These are phyloP conservation scores for Pammene aurita DNA, from an alignment of 2,888 invertebrate species.

Conservation along the genomic window DNA sequence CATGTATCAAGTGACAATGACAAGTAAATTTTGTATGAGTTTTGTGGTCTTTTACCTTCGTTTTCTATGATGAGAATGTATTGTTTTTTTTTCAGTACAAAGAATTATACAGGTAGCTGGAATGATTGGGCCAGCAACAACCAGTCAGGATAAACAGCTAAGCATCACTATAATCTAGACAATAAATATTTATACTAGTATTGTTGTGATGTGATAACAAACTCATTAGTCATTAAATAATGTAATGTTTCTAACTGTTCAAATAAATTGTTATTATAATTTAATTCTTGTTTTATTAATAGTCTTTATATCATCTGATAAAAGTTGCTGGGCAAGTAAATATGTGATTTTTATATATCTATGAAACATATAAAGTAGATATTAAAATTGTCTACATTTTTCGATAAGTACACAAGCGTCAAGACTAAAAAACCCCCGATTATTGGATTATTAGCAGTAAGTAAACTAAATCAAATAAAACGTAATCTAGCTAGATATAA, in stretches of 20 bases:
- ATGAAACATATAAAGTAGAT: no score
- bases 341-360: no score
- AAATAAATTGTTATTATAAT: conserved; percentile 17
- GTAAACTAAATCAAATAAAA: no score
- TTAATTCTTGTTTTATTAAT: conserved; percentile 5
- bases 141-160: conserved; percentile 42
- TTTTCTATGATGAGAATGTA: no score
- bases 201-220: conserved; percentile 6
- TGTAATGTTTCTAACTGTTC: conserved; percentile 1
- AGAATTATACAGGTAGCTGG: conserved; percentile 84
- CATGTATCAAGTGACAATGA: no score
- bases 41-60: neutral
- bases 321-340: no score
- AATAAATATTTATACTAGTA: neutral
- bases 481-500: no score
- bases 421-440: no score
- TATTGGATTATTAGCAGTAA: no score
- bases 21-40: neutral
- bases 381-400: no score
- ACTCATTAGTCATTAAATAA: neutral
- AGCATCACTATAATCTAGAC: neutral
- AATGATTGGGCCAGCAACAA: conserved; percentile 80
- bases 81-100: conserved; percentile 71
- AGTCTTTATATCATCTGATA: no score
- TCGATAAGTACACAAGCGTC: no score